phyloP scores from a whole-genome alignment of 2,113 vertebrate genomes.

The Tragelaphus strepsiceros region DNA sequence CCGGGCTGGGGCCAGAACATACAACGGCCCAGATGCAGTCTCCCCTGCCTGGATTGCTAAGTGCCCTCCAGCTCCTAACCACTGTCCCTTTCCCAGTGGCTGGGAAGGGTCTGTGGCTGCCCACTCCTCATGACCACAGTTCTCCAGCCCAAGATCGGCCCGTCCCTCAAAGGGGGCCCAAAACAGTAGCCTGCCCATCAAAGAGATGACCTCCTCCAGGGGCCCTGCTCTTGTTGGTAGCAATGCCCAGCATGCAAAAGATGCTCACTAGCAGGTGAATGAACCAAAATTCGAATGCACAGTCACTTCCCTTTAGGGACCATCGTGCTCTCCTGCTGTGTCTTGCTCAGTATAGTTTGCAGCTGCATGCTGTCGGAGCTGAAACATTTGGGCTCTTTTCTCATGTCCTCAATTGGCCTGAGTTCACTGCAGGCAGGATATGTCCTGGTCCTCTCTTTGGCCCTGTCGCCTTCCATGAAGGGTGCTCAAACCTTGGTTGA shows the following conservation, averaged over 20 bases:
- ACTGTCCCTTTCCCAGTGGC: accelerated
- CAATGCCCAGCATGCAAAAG: background rate
- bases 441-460: background rate
- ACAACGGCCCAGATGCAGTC: background rate
- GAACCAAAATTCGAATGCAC: background rate
- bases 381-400: background rate
- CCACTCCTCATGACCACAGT: background rate
- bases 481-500: background rate
- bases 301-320: background rate
- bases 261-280: background rate
- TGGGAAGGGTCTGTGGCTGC: background rate
- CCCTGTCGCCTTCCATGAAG: background rate
- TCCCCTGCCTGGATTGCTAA: background rate
- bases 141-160: background rate
- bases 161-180: background rate
- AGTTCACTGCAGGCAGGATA: background rate
- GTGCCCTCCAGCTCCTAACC: background rate
- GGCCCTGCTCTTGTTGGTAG: background rate
- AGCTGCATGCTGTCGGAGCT: background rate
- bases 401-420: background rate
- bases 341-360: background rate
- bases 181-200: background rate
- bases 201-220: background rate
- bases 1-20: background rate
- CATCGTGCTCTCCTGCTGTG: accelerated